Base-by-base conservation (phyloP, 2,888 invertebrate genomes). In the Selenia dentaria region DNA sequence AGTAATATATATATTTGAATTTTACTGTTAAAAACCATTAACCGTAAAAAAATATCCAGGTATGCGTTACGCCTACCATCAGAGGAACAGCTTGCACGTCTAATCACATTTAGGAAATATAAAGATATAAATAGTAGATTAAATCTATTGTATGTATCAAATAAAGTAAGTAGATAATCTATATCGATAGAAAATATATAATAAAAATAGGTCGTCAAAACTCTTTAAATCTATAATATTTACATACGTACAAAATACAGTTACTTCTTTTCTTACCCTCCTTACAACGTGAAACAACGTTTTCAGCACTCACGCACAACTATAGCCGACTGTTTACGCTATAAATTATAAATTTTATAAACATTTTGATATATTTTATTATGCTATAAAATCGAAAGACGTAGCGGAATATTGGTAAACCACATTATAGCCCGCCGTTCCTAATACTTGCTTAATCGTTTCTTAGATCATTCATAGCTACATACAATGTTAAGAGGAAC, bases 261-360 rank as follows among this genome's bases (percentile, higher is more conserved):
- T n/a, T 12, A 40, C 4, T 16, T 16, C 16, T 16, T 18, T 18
- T 13, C 13, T 31, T 26, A 22, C 20, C 18, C 40, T 18, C 26
- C 33, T n/a, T 22, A 34, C 16, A 6, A 26, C 10, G 12, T 28
- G 12, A 42, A 25, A 24, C 29, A 34, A 6, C n/a, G 31, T 22
- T 44, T 39, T 28, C 45, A 9, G 35, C 38, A 39, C 38, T 43
- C 38, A 16, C 29, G 42, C 34, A 24, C 58, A 54, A 50, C 40
- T 36, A n/a, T n/a, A 32, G 52, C 56, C 55, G 54, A 54, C 54
- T 85, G 78, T 86, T 89, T 86, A 85, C 67, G 57, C 72, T 46
- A 86, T 90, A 87, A 86, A 87, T 86, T 83, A 81, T 75, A 69
- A 77, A 78, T 78, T 79, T 80, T 64, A 76, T 74, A 83, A 86